Evolutionary conservation across 2,113 vertebrate species (phyloP), one percentile per base, ranked within the genome.

Genomic region (Hippoglossus stenolepis): DNA sequence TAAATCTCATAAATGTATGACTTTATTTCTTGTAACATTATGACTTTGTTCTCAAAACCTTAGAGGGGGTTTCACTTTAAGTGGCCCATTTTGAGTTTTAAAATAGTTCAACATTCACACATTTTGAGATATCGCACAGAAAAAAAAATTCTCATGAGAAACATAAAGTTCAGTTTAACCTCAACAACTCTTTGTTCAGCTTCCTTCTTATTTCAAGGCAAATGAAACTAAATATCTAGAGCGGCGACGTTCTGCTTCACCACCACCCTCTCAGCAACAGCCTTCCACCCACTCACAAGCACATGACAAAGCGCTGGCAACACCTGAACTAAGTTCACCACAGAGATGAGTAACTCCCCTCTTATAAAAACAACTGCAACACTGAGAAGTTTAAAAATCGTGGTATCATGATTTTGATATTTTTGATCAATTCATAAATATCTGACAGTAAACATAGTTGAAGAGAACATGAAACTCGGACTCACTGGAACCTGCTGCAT

Each of bases 281-380:
- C 18, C 35, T 51, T 69, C 78, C 77, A 59, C 84, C 81, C 83
- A 83, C 82, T 47, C 70, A 43, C 56, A 54, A 2, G 49, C 70
- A 68, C 74, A 80, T 62, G 65, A 61, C 77, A 70, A 5, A 79
- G 51, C 0, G 17, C 63, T 73, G 56, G 38, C 62, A 74, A 70
- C 75, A 83, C 70, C 73, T 4, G 12, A 69, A 31, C 31, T 31
- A 7, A 7, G 0, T 57, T 17, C 69, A 63, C 43, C 43, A 35
- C 54, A 67, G 23, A 23, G 18, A 51, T 56, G 47, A 66, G 40
- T 57, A 31, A 73, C 61, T 18, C 49, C 28, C 11, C 63, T 53
- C 28, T n/a, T 47, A 58, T 11, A 17, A 15, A 49, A 5, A 35
- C 51, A 3, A 12, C 0, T 65, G n/a, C 49, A 56, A 75, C 51